phyloP scores from a whole-genome alignment of 2,113 vertebrate genomes.

The Isichthys henryi region DNA sequence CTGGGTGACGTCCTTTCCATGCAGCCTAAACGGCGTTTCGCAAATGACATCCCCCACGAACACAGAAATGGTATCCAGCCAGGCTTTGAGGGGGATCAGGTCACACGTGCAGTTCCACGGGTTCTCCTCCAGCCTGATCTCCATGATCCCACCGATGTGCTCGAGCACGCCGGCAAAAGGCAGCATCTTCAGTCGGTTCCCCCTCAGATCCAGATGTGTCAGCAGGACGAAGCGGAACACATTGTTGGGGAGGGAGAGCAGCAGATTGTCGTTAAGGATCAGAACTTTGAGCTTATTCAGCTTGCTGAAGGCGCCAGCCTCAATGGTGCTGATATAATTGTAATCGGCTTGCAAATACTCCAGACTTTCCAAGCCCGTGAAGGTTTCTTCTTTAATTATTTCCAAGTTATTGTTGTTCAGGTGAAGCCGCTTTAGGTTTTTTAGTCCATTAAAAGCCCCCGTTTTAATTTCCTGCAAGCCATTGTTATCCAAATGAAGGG shows the following conservation, averaged over 20 bases:
- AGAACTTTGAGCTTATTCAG: slow-evolving; percentile 95
- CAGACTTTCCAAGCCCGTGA: slow-evolving; percentile 85
- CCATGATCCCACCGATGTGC: slow-evolving; percentile 96
- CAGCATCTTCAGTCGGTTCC: slow-evolving; percentile 87
- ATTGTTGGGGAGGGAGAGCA: slow-evolving; percentile 85
- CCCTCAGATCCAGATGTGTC: slow-evolving; percentile 93
- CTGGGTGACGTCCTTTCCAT: slow-evolving; percentile 92
- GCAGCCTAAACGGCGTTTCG: slow-evolving; percentile 89
- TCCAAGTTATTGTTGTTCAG: slow-evolving; percentile 97
- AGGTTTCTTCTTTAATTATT: slow-evolving; percentile 84
- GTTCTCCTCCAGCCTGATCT: slow-evolving; percentile 97
- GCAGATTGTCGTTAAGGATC: slow-evolving; percentile 96
- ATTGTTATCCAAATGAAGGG: slow-evolving; percentile 92
- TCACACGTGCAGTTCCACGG: slow-evolving; percentile 98
- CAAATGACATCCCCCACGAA: slow-evolving; percentile 95
- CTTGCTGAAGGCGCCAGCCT: slow-evolving; percentile 86
- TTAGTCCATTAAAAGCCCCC: slow-evolving; percentile 83
- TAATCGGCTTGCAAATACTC: slow-evolving; percentile 98
- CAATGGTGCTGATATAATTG: slow-evolving; percentile 93
- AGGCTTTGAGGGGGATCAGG: slow-evolving; percentile 87
- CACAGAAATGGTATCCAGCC: slow-evolving; percentile 94
- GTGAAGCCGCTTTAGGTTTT: slow-evolving; percentile 85
- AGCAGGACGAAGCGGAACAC: slow-evolving; percentile 95
- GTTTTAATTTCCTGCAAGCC: slow-evolving; percentile 88
- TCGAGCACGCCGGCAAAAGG: slow-evolving; percentile 93